A percentile compares a stretch with the other conserved stretches of the same genome.
These are phyloP conservation scores for Coenobita brevimanus DNA, from an alignment of 1,140 invertebrate species.

Conservation along the genomic window DNA sequence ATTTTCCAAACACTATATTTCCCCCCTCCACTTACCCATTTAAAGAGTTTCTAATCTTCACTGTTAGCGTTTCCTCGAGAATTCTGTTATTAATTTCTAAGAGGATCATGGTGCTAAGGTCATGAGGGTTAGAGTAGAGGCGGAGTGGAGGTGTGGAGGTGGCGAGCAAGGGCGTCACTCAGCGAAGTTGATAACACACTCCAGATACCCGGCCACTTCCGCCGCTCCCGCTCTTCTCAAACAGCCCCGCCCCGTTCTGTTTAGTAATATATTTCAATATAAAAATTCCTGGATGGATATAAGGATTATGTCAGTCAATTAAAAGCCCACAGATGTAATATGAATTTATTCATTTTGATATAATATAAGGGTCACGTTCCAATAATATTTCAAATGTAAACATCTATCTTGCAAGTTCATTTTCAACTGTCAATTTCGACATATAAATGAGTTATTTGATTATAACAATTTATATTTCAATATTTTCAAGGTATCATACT, in stretches of 20 bases:
- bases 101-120: conserved; percentile 88
- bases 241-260: too few relatives aligned
- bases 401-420: conserved; percentile 41
- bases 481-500: too few relatives aligned
- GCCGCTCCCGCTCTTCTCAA: background rate
- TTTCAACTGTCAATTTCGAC: background rate
- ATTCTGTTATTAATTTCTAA: conserved; percentile 99
- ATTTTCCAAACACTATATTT: background rate
- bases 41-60: conserved; percentile 96
- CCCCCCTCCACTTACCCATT: conserved; percentile 84
- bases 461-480: too few relatives aligned
- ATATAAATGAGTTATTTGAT: conserved; percentile 1
- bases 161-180: conserved; percentile 24
- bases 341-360: conserved; percentile 33
- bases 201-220: background rate
- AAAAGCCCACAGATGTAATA: too few relatives aligned
- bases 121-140: conserved; percentile 32
- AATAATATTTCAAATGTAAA: conserved; percentile 66
- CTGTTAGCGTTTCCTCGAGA: conserved; percentile 94
- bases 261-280: too few relatives aligned
- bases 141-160: background rate
- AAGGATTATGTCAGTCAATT: too few relatives aligned
- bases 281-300: too few relatives aligned
- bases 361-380: conserved; percentile 35
- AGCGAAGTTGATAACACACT: conserved; percentile 37